Evolutionary conservation across 2,888 invertebrate genomes (phyloP), one percentile per base, ranked within the genome.

Genomic region (Plusia festucae): DNA sequence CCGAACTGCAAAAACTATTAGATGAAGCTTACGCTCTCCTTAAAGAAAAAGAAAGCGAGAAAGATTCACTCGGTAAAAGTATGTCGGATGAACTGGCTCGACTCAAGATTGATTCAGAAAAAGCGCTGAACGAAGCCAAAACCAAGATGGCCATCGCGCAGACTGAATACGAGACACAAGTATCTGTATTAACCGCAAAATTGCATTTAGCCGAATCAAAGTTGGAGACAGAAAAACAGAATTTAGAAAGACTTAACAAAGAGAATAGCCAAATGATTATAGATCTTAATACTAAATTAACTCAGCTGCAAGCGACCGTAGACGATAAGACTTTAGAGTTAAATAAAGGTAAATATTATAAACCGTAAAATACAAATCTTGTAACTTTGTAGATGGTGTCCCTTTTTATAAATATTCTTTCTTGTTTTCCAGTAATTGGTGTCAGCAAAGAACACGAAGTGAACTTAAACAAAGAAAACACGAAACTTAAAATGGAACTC

Each of bases 111-210:
- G 95, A 97, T 95, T 88, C 95, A 81, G 87, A 96, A 91, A 90
- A 95, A 85, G 90, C 93, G 78, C 82, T 95, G 9, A 93, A 88
- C 65, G 95, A 95, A 88, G 91, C 94, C 54, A 96, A 92, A 89
- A 96, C 96, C n/a, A 97, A 97, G 89, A 93, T 96, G 52, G 96
- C 97, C 66, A 97, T 97, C 82, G 96, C 96, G 69, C 92, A 97
- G 74, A 95, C 96, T 0, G 96, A 96, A 82, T 95, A 96, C 54
- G 96, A 96, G 74, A 96, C 96, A 53, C 96, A 96, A 86, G 86
- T 96, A n/a, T 95, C 95, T 2, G 92, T 92, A 49, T 85, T 96
- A 58, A 95, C 93, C 54, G 93, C 94, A 1, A 95, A 96, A 78
- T 82, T 96, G 63, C 95, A 95, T 76, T 86, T 96, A 72, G 91